These are phyloP conservation scores for Chrysopilus asiliformis DNA, from an alignment of 2,888 invertebrate species.

Conservation along the genomic window DNA sequence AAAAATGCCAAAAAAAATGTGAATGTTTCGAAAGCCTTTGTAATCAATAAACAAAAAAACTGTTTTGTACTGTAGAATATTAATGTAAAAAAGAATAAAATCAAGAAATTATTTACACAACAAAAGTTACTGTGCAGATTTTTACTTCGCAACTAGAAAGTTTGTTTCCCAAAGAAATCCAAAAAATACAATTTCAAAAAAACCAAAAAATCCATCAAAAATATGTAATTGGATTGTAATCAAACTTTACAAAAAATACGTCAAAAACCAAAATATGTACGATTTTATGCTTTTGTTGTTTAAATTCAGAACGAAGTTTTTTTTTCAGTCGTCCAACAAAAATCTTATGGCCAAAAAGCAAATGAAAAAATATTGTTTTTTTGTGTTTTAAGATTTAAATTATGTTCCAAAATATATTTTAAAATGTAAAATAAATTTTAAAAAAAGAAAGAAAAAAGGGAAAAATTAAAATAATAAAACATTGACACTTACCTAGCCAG, in stretches of 20 bases:
- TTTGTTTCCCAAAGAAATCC: conserved; percentile 1
- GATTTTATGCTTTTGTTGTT: neutral
- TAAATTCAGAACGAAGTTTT: too few species aligned
- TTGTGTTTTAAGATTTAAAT: conserved; percentile 17
- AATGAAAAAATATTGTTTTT: neutral
- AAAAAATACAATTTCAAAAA: conserved; percentile 10
- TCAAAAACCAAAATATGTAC: neutral
- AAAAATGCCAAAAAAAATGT: neutral
- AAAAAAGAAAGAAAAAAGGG: conserved; percentile 16
- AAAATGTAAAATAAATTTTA: conserved; percentile 18
- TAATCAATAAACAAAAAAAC: too few species aligned
- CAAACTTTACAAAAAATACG: neutral
- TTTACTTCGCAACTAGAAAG: too few species aligned
- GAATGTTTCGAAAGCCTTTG: too few species aligned
- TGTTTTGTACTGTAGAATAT: too few species aligned
- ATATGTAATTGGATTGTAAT: neutral
- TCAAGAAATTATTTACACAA: too few species aligned
- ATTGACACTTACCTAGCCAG: conserved; percentile 37
- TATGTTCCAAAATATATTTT: conserved; percentile 21
- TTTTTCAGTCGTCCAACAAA: too few species aligned
- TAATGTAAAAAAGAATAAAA: too few species aligned
- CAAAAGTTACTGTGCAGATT: too few species aligned
- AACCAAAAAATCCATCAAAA: neutral
- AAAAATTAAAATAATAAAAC: conserved; percentile 17
- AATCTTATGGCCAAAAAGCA: neutral